Percentiles rank a stretch among this genome's conserved stretches.
Evolutionary conservation across 92 coral and sea anemone genomes (phyloP).

Genomic region (Porites lobata): DNA sequence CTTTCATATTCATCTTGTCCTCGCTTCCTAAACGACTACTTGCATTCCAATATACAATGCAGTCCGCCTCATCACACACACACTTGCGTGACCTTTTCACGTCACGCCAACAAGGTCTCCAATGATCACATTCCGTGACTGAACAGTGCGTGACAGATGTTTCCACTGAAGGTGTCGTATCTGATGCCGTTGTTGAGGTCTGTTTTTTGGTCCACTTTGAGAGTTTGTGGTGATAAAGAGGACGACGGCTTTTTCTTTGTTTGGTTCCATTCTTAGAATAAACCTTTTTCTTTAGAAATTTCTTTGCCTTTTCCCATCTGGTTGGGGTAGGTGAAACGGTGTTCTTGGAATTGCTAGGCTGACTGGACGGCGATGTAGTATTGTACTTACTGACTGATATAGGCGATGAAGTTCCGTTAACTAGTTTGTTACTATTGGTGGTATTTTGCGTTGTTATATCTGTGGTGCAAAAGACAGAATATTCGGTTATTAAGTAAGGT

Average conservation of each 20-base stretch:
- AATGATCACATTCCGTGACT: slow-evolving; percentile 4
- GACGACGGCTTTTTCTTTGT: background rate
- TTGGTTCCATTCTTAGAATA: background rate
- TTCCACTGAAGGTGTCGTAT: background rate
- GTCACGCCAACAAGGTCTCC: slow-evolving; percentile 32
- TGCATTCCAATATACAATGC: background rate
- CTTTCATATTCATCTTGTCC: background rate
- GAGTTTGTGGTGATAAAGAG: background rate
- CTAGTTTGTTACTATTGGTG: background rate
- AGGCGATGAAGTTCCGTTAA: background rate
- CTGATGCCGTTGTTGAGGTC: background rate
- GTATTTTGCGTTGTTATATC: background rate
- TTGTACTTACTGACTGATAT: background rate
- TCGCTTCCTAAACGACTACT: background rate
- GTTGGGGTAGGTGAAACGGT: background rate
- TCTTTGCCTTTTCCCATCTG: background rate
- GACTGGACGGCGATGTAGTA: background rate
- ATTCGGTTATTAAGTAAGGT: background rate
- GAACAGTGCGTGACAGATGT: slow-evolving; percentile 16
- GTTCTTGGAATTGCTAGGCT: background rate
- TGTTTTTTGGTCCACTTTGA: background rate
- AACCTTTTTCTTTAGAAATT: background rate
- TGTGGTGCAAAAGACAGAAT: background rate
- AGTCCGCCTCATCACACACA: slow-evolving; percentile 1
- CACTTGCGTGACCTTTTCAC: background rate